These are phyloP conservation scores for Allophyes oxyacanthae DNA, from an alignment of 2,888 invertebrate genomes.

Conservation along the genomic window DNA sequence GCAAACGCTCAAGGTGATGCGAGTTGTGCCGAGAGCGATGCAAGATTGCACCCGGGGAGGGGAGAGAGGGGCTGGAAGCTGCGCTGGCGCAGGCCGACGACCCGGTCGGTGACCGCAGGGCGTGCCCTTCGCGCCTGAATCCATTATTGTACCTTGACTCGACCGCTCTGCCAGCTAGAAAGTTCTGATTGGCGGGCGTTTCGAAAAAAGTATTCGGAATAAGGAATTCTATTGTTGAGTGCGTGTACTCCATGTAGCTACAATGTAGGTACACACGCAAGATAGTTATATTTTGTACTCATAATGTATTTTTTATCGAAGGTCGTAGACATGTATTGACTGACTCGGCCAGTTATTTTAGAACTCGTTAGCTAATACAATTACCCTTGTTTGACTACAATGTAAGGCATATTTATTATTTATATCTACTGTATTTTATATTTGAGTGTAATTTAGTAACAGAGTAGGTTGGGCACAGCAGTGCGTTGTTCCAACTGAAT, in stretches of 20 bases:
- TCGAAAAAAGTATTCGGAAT: slow-evolving; percentile 12
- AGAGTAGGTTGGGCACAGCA: too few species aligned
- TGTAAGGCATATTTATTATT: too few species aligned
- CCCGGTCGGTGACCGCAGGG: slow-evolving; percentile 73
- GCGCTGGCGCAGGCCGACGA: slow-evolving; percentile 68
- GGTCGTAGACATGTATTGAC: too few species aligned
- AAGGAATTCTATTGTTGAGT: slow-evolving; percentile 24
- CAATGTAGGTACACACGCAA: not conserved
- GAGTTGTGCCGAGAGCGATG: slow-evolving; percentile 47
- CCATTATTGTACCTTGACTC: slow-evolving; percentile 53
- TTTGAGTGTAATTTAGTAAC: too few species aligned
- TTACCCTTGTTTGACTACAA: too few species aligned
- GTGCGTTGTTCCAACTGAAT: slow-evolving; percentile 1
- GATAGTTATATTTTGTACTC: too few species aligned
- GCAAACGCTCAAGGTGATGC: slow-evolving; percentile 58
- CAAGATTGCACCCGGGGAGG: slow-evolving; percentile 35
- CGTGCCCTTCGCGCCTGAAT: slow-evolving; percentile 65
- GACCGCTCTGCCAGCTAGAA: slow-evolving; percentile 48
- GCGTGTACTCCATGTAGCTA: not conserved
- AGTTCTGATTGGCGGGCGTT: slow-evolving; percentile 38
- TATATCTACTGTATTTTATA: too few species aligned
- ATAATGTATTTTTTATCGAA: not conserved
- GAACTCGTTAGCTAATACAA: too few species aligned
- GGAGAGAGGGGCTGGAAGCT: slow-evolving; percentile 52
- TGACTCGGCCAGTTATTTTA: too few species aligned